A percentile compares a stretch with the other conserved stretches of the same genome.
Evolutionary conservation across 2,113 vertebrate species (phyloP).

Genomic region (Sebastes fasciatus): DNA sequence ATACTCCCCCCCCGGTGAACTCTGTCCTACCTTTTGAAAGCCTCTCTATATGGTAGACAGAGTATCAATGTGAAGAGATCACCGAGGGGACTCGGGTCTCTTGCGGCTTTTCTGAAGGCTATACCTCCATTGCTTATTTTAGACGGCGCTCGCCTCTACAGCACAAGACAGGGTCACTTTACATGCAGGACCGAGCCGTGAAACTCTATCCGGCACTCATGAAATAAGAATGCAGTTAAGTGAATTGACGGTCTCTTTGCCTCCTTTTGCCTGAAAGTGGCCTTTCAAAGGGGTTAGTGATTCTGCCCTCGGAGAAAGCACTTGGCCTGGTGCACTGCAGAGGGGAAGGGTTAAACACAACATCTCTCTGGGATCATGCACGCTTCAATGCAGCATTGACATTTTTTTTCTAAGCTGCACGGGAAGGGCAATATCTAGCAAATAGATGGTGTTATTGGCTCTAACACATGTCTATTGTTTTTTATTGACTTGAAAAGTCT

Average conservation of each 20-base stretch:
- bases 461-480: background rate
- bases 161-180: conserved; percentile 69
- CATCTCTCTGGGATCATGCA: conserved; percentile 5
- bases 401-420: conserved; percentile 33
- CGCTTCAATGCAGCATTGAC: conserved; percentile 18
- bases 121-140: conserved; percentile 76
- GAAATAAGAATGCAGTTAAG: conserved; percentile 75
- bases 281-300: conserved; percentile 51
- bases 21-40: conserved; percentile 59
- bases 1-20: conserved; percentile 39
- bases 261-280: conserved; percentile 70
- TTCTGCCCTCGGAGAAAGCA: conserved; percentile 36
- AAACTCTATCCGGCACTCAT: conserved; percentile 72
- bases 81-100: conserved; percentile 67
- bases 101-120: conserved; percentile 68
- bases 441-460: conserved; percentile 46
- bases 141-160: conserved; percentile 60
- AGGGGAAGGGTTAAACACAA: conserved; percentile 27
- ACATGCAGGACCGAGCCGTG: conserved; percentile 67
- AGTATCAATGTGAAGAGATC: conserved; percentile 69
- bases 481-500: conserved; percentile 50
- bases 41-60: conserved; percentile 51
- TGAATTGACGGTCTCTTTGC: conserved; percentile 59
- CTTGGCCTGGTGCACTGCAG: conserved; percentile 24
- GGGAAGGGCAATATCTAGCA: conserved; percentile 27